Evolutionary conservation across 1,140 invertebrate species (phyloP).

Genomic region (Planococcus citri): DNA sequence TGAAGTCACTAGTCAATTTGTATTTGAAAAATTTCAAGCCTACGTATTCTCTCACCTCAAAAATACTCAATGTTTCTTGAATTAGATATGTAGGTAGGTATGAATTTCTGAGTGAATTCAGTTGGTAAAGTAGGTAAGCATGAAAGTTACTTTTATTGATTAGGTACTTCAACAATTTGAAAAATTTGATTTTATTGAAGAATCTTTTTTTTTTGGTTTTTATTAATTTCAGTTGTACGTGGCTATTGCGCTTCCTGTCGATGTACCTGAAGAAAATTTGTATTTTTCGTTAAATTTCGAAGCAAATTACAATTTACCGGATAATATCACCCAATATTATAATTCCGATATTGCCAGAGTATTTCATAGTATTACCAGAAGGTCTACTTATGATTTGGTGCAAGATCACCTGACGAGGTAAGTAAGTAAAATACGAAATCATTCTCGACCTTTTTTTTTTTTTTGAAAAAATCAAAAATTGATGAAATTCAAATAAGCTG

Average conservation of each 20-base stretch:
- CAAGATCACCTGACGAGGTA: not conserved
- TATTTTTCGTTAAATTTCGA: constrained; percentile 64
- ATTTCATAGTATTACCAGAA: not conserved
- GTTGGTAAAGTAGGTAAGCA: no score
- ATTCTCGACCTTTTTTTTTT: no score
- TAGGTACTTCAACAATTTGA: no score
- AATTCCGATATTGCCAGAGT: constrained; percentile 11
- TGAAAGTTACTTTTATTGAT: not conserved
- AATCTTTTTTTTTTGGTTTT: not conserved
- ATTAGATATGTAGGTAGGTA: no score
- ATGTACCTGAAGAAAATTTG: constrained; percentile 51
- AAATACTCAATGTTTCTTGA: no score
- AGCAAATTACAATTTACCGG: constrained; percentile 48
- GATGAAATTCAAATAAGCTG: no score
- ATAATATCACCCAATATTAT: constrained; percentile 24
- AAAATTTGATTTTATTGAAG: not conserved
- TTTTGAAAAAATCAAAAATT: no score
- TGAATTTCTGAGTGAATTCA: no score
- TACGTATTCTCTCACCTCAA: no score
- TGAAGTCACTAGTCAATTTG: no score
- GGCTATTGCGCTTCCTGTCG: constrained; percentile 55
- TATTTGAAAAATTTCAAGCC: no score
- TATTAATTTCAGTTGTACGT: constrained; percentile 40
- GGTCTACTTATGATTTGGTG: not conserved
- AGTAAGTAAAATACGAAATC: not conserved